Evolutionary conservation across 2,113 vertebrate genomes (phyloP).

Genomic region (Phoenicopterus ruber): DNA sequence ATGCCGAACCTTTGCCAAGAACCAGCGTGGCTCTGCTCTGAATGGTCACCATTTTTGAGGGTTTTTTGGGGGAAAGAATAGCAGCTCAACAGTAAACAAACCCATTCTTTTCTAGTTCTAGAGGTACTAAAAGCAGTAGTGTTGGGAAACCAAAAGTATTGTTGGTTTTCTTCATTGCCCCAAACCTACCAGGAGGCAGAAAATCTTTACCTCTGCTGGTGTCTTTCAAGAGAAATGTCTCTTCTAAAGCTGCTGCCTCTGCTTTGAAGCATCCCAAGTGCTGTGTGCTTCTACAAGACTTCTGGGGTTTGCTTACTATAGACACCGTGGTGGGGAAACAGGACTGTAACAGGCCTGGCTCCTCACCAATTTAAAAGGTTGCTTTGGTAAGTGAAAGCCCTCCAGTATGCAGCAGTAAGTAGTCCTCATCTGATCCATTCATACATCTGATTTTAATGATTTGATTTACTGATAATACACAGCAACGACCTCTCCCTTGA

Average conservation of each 20-base stretch:
- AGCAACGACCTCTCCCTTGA: neutral
- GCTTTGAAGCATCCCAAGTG: neutral
- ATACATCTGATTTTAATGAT: neutral
- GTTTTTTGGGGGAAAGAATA: neutral
- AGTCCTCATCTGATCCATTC: neutral
- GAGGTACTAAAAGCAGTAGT: neutral
- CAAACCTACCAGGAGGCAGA: neutral
- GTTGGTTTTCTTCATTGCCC: neutral
- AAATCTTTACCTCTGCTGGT: neutral
- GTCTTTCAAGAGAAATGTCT: neutral
- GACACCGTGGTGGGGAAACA: neutral
- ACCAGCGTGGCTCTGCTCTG: neutral
- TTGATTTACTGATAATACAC: neutral
- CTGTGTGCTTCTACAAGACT: neutral
- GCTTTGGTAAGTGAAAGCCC: neutral
- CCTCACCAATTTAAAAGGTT: neutral
- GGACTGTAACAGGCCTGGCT: neutral
- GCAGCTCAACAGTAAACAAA: neutral
- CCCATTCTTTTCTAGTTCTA: neutral
- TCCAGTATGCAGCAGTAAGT: neutral
- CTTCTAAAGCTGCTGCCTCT: neutral
- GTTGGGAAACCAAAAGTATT: neutral
- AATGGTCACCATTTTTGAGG: constrained; percentile 10
- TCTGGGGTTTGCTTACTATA: neutral
- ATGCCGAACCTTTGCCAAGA: neutral